Conservation (phyloP, 2,888 invertebrate genomes). For the Teleogryllus oceanicus region DNA sequence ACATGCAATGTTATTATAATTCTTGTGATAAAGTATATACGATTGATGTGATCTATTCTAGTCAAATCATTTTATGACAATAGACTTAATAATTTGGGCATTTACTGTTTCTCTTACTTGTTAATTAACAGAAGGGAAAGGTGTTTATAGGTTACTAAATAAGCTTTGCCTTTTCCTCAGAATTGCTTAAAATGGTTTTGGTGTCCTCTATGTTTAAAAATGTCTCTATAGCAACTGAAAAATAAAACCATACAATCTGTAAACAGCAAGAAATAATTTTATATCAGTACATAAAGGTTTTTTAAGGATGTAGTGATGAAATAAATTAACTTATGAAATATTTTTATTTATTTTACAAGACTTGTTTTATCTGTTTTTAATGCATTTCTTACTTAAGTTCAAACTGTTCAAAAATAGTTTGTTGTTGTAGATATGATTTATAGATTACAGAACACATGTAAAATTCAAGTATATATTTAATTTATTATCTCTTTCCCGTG, state of each 20-base stretch:
- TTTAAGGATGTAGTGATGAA: no score
- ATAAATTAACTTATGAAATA: no score
- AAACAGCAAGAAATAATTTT: no score
- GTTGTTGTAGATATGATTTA: no score
- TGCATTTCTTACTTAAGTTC: no score
- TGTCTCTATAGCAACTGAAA: conserved; percentile 21
- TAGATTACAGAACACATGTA: no score
- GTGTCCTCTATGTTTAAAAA: neutral
- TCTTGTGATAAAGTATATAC: conserved; percentile 12
- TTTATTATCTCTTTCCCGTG: no score
- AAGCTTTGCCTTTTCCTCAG: neutral
- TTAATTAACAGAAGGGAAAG: neutral
- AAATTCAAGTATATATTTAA: no score
- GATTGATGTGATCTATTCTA: neutral
- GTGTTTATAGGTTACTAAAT: neutral
- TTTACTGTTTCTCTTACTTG: conserved; percentile 2
- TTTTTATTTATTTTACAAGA: no score
- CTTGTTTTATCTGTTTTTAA: no score
- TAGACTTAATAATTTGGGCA: neutral
- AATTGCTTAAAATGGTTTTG: neutral
- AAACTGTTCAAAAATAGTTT: no score
- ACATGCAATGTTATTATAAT: conserved; percentile 5
- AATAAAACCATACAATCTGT: conserved; percentile 11
- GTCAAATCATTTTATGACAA: neutral
- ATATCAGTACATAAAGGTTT: no score